These are phyloP conservation scores for Karalla daura DNA, from an alignment of 2,797 vertebrate genomes.

Conservation along the genomic window DNA sequence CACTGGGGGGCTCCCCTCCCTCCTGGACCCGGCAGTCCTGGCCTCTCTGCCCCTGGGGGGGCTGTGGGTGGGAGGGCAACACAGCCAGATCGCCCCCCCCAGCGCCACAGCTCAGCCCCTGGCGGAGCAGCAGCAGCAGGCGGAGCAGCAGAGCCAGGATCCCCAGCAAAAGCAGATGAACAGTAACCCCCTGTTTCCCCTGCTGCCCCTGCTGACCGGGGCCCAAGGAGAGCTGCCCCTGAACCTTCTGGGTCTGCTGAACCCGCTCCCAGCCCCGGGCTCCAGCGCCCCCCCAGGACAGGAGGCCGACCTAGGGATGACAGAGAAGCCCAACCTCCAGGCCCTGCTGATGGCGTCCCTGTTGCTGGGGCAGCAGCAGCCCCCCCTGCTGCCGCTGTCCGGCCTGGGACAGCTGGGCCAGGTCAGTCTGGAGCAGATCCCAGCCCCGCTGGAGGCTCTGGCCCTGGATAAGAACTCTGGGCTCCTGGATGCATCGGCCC, in stretches of 20 bases:
- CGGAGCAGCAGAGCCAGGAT: conserved; percentile 73
- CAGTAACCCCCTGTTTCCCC: conserved; percentile 68
- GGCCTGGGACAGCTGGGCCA: conserved; percentile 82
- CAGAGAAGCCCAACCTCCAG: conserved; percentile 82
- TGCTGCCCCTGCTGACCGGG: conserved; percentile 83
- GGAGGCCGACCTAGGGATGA: conserved; percentile 80
- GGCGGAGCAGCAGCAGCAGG: conserved; percentile 67
- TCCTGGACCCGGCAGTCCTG: conserved; percentile 83
- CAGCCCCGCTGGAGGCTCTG: conserved; percentile 77
- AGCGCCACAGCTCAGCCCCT: conserved; percentile 57
- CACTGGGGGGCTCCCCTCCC: conserved; percentile 83
- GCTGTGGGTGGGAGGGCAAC: conserved; percentile 79
- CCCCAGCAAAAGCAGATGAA: conserved; percentile 83
- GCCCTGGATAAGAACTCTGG: conserved; percentile 80
- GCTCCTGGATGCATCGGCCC: conserved; percentile 82
- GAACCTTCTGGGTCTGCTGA: conserved; percentile 84
- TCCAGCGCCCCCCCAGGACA: conserved; percentile 79
- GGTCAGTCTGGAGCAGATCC: conserved; percentile 84
- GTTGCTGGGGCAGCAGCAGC: conserved; percentile 83
- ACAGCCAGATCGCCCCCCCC: conserved; percentile 63
- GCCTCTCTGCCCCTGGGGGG: conserved; percentile 81
- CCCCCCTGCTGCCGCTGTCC: conserved; percentile 81
- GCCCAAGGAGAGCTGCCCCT: conserved; percentile 84
- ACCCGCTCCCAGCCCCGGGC: conserved; percentile 82
- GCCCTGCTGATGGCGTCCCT: conserved; percentile 89